Conservation (phyloP, 2,888 invertebrate species). For the Stratiomys singularior region DNA sequence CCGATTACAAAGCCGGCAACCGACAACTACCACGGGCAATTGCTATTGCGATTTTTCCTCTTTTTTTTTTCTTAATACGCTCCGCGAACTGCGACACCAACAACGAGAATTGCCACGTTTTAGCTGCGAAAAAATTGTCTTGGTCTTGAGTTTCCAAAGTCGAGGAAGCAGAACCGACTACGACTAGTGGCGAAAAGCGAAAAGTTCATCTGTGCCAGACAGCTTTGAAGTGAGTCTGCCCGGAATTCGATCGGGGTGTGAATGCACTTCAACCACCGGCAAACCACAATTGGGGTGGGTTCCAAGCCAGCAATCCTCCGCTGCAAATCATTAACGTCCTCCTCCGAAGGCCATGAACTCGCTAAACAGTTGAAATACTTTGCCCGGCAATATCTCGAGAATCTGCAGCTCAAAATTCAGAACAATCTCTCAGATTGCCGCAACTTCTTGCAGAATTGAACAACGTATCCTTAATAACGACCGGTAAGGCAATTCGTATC, state of each 20-base stretch:
- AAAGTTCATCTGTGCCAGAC: not conserved
- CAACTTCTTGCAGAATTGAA: too few species aligned
- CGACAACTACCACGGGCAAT: not conserved
- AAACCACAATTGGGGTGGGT: not conserved
- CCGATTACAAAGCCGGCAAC: not conserved
- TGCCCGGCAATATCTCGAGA: too few species aligned
- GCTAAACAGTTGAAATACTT: too few species aligned
- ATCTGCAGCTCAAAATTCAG: too few species aligned
- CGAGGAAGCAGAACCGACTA: not conserved
- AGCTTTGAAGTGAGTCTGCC: slow-evolving; percentile 1
- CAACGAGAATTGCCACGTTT: slow-evolving; percentile 39
- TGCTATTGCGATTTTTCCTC: slow-evolving; percentile 1
- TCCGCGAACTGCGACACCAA: slow-evolving; percentile 2
- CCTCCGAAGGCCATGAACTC: not conserved
- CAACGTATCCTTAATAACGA: not conserved
- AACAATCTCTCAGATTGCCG: too few species aligned
- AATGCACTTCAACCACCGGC: slow-evolving; percentile 23
- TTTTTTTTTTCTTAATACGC: too few species aligned
- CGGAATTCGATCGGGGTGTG: not conserved
- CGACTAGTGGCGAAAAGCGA: not conserved
- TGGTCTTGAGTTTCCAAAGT: not conserved
- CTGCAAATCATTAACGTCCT: not conserved
- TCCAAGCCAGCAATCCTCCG: not conserved
- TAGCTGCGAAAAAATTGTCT: not conserved
- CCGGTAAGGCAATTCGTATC: slow-evolving; percentile 19